These are phyloP conservation scores for Pangasius sanitwongsei DNA, from an alignment of 2,797 vertebrate species.

Conservation along the genomic window DNA sequence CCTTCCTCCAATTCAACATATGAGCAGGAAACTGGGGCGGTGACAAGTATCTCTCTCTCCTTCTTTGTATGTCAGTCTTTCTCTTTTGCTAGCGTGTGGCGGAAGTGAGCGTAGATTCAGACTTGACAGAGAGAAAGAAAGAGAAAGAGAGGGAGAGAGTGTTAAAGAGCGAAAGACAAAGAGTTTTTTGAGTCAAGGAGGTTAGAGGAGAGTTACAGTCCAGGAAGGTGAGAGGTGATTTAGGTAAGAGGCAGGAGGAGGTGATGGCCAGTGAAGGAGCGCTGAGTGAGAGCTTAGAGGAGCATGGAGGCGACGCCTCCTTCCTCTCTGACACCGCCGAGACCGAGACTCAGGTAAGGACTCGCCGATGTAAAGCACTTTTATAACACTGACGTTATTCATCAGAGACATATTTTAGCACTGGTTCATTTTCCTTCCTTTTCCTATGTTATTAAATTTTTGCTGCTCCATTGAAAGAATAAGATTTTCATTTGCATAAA, in stretches of 20 bases:
- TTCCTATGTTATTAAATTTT: not conserved
- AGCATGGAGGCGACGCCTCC: not conserved
- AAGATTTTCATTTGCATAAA: not conserved
- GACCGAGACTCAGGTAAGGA: conserved; percentile 22
- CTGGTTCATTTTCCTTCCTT: not conserved
- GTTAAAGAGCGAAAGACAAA: too few relatives aligned
- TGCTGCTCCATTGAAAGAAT: not conserved
- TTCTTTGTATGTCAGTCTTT: not conserved
- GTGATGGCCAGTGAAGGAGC: conserved; percentile 49
- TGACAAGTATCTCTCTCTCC: not conserved
- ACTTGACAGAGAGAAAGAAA: not conserved
- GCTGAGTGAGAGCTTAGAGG: conserved; percentile 11
- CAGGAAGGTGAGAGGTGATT: not conserved
- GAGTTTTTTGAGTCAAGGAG: not conserved
- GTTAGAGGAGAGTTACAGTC: not conserved
- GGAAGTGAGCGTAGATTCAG: conserved; percentile 29
- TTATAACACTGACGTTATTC: not conserved
- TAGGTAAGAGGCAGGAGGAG: not conserved
- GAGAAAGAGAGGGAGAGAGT: not conserved
- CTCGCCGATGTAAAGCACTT: not conserved
- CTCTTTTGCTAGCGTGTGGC: not conserved
- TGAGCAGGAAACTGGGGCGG: conserved; percentile 45
- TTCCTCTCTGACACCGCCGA: conserved; percentile 15
- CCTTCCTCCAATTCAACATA: conserved; percentile 12
- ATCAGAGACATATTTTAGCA: not conserved